A percentile compares a stretch with the other conserved stretches of the same genome.
Evolutionary conservation across 2,797 vertebrate genomes (phyloP).

Genomic region (Gadopsis marmoratus): DNA sequence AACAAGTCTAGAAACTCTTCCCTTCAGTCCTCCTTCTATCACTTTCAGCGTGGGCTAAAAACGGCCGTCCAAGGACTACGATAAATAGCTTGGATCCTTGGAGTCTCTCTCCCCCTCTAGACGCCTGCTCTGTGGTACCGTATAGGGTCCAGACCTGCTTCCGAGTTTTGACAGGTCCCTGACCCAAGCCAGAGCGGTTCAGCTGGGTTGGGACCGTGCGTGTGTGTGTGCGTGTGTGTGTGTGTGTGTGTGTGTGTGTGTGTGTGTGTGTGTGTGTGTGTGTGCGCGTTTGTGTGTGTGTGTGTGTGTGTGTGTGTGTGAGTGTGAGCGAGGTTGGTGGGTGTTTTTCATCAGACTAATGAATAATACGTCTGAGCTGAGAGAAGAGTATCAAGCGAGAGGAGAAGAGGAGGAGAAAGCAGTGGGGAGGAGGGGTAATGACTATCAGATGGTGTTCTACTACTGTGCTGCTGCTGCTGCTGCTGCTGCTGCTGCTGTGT

Average conservation of each 20-base stretch:
- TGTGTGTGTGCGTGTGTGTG: constrained; percentile 34
- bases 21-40: constrained; percentile 41
- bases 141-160: constrained; percentile 81
- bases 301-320: constrained; percentile 13
- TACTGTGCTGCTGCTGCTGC: constrained; percentile 78
- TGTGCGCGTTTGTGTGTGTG: constrained; percentile 18
- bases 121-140: constrained; percentile 62
- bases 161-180: constrained; percentile 85
- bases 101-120: constrained; percentile 53
- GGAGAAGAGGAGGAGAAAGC: constrained; percentile 72
- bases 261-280: constrained; percentile 24
- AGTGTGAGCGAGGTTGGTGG: constrained; percentile 60
- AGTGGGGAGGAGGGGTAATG: constrained; percentile 76
- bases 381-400: constrained; percentile 75
- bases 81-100: constrained; percentile 68
- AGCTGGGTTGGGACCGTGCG: constrained; percentile 65
- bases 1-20: constrained; percentile 56
- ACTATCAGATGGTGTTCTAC: constrained; percentile 84
- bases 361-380: constrained; percentile 84
- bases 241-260: constrained; percentile 6
- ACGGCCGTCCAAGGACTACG: constrained; percentile 54
- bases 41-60: constrained; percentile 50
- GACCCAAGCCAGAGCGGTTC: constrained; percentile 81
- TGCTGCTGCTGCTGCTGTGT: constrained; percentile 35
- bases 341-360: constrained; percentile 86